Base-by-base conservation (phyloP, 2,797 vertebrate species). In the Coracias cyanogaster region DNA sequence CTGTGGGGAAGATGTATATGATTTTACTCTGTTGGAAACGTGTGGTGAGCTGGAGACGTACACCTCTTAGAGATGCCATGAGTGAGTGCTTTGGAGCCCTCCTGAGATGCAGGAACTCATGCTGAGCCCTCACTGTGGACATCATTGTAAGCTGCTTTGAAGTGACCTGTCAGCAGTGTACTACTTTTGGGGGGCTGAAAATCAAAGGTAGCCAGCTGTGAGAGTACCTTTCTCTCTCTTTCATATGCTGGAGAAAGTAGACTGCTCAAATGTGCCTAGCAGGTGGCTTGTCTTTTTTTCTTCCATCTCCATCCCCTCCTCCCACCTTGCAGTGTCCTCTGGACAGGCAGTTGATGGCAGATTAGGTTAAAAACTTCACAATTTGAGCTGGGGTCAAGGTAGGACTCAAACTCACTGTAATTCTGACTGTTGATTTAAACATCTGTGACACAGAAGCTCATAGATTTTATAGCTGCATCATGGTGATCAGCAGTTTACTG, bases 371-470 rank as follows among this genome's bases (percentile, higher is more conserved):
- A 73, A 70, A 16, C 7, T 21, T 69, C 25, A 35, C 25, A 26
- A 2, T 76, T 33, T 43, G 28, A 92, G 45, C n/a, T 33, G 29
- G 29, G 10, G 24, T 76, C 41, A 39, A 37, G 29, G 26, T 7
- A 57, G 35, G 26, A 70, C 57, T 61, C 52, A 83, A 72, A n/a
- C 37, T 76, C 35, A 4, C 4, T 22, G 37, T 57, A 29, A 24
- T 82, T 74, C 45, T 86, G 45, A 20, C 60, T 90, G 45, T 33
- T 85, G 87, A 51, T 77, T 71, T 86, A 71, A 65, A 70, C 22
- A 18, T 82, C 31, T 33, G n/a, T 65, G 73, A 29, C 90, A 87
- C 64, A 80, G 70, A 67, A 80, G 28, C 52, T 78, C 67, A 17
- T 6, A 52, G 74, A 58, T 78, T 90, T 90, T 93, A 61, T 31